Base-by-base conservation (phyloP, 2,797 vertebrate species). In the Danio choprae region DNA sequence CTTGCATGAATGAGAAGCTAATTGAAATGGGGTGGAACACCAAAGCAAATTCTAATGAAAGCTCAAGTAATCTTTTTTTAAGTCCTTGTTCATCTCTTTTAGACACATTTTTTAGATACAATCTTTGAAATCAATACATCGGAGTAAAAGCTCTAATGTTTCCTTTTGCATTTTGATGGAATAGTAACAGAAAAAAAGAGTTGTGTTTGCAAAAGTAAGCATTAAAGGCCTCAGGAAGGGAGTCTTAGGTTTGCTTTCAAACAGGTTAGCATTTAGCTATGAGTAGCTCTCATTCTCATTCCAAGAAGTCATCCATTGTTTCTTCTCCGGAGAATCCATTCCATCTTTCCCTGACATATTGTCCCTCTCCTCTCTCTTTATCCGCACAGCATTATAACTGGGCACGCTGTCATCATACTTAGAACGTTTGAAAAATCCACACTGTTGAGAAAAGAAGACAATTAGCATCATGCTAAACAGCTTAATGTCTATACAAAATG, bases 291-390 rank as follows among this genome's bases (percentile, higher is more conserved):
- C 93, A 43, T 94, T 94, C 88, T 95, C 94, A 89, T 93, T 96
- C 98, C 97, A 98, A 80, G 94, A 96, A 53, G 96, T 97, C 93
- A 96, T 92, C 97, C 96, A 98, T 79, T 96, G 93, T 88, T 97
- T 98, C 92, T 95, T 96, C 85, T 95, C 94, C 62, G 88, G 82
- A 81, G 90, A 90, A 81, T 94, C 93, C 79, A 86, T 86, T 53
- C 90, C 91, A 16, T 81, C 84, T 65, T 93, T 95, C 40, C 89
- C 90, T 12, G 94, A 89, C 84, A 90, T 93, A 83, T 91, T 87
- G n/a, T 87, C 90, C 72, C 95, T 93, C 81, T 97, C 95, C 84
- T 96, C 95, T 84, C 95, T 95, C 56, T 91, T 95, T 89, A 99
- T 98, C 85, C 96, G 93, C 79, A 99, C 96, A 59, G 96, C 97